A percentile compares a stretch with the other conserved stretches of the same genome.
phyloP scores from a whole-genome alignment of 2,113 vertebrate genomes.

The Phylloscopus trochilus region DNA sequence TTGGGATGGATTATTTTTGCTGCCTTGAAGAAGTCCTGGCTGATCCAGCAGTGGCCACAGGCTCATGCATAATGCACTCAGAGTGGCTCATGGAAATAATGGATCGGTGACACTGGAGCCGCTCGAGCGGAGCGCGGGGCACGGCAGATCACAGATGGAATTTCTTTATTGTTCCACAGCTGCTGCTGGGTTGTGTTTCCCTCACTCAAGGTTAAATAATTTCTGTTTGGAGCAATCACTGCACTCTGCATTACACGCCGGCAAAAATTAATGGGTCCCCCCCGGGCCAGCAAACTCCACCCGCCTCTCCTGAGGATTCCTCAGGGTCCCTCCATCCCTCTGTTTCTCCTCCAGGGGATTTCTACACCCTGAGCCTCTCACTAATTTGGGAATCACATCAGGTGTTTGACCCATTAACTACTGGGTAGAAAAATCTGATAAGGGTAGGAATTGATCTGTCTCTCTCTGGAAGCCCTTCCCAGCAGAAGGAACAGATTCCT shows the following conservation, averaged over 20 bases:
- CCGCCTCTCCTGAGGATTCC: not conserved
- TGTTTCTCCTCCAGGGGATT: not conserved
- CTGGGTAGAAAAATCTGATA: not conserved
- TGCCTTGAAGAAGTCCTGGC: not conserved
- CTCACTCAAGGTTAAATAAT: slow-evolving; percentile 48
- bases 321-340: not conserved
- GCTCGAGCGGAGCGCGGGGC: not conserved
- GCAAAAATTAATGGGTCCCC: slow-evolving; percentile 10
- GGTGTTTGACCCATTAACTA: not conserved
- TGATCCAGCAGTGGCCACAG: not conserved
- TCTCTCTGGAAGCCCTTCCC: not conserved
- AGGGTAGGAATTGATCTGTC: not conserved
- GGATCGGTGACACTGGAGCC: not conserved
- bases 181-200: slow-evolving; percentile 16
- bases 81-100: not conserved
- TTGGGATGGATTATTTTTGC: not conserved
- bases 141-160: not conserved
- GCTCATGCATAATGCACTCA: slow-evolving; percentile 40
- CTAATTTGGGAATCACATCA: not conserved
- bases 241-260: not conserved
- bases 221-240: slow-evolving; percentile 23
- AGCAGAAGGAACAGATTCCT: not conserved
- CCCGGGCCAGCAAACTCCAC: not conserved
- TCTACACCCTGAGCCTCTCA: not conserved
- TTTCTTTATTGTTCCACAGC: slow-evolving; percentile 11